phyloP scores from a whole-genome alignment of 2,888 invertebrate species.

The Rhagophthalmus giganteus region DNA sequence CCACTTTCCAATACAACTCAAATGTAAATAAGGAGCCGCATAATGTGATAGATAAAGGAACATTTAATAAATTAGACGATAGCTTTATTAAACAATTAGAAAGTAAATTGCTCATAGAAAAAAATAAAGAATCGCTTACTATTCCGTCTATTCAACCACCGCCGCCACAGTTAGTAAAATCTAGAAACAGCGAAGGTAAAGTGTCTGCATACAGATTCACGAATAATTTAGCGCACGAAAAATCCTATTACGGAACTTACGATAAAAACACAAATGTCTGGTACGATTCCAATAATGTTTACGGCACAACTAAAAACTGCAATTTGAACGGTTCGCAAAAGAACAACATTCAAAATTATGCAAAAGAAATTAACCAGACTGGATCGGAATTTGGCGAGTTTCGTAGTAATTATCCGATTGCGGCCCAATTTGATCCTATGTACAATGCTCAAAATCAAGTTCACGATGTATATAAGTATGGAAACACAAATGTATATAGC shows the following conservation, averaged over 20 bases:
- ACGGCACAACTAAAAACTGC: slow-evolving; percentile 21
- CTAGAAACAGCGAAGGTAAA: not conserved
- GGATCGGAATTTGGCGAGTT: slow-evolving; percentile 46
- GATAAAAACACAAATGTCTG: slow-evolving; percentile 52
- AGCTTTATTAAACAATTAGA: slow-evolving; percentile 68
- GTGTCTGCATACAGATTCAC: slow-evolving; percentile 2
- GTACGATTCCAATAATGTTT: slow-evolving; percentile 50
- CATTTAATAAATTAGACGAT: slow-evolving; percentile 56
- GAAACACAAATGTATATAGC: slow-evolving; percentile 8
- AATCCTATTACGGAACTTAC: slow-evolving; percentile 1
- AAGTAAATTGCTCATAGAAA: slow-evolving; percentile 57
- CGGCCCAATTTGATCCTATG: slow-evolving; percentile 5
- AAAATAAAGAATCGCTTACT: slow-evolving; percentile 33
- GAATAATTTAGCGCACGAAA: slow-evolving; percentile 14
- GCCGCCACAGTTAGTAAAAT: slow-evolving; percentile 39
- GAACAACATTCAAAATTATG: slow-evolving; percentile 24
- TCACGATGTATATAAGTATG: slow-evolving; percentile 7
- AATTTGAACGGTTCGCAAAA: slow-evolving; percentile 19
- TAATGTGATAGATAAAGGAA: slow-evolving; percentile 34
- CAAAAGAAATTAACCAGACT: slow-evolving; percentile 6
- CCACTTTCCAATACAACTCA: not conserved
- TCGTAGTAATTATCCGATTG: slow-evolving; percentile 41
- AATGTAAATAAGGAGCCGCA: not conserved
- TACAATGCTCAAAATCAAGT: slow-evolving; percentile 8
- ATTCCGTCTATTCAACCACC: slow-evolving; percentile 58